phyloP scores from a whole-genome alignment of 53 echinoderm and acorn worm species.

The Zoroaster sp. region DNA sequence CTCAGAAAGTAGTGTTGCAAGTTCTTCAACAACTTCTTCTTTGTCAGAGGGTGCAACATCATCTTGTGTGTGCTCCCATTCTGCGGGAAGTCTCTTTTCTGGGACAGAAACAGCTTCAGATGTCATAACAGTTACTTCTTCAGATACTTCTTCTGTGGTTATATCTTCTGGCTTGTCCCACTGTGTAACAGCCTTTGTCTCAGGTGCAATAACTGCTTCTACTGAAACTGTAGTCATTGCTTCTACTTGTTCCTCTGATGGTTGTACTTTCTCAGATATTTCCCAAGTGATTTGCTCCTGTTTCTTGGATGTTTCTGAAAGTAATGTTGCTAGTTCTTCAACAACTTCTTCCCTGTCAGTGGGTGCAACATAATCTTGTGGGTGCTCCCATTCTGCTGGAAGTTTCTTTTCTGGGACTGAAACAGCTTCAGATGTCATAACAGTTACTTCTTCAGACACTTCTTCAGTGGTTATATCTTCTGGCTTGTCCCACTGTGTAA shows the following conservation, averaged over 20 bases:
- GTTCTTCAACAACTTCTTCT: conserved; percentile 12
- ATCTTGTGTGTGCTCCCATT: conserved; percentile 24
- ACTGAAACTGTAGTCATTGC: conserved; percentile 9
- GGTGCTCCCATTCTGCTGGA: not conserved
- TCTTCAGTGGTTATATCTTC: conserved; percentile 20
- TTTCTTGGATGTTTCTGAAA: not conserved
- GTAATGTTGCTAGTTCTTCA: not conserved
- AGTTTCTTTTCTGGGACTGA: not conserved
- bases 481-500: conserved; percentile 9
- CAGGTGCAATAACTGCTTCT: conserved; percentile 43
- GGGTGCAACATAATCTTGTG: not conserved
- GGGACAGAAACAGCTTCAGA: conserved; percentile 49
- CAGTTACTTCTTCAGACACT: conserved; percentile 4
- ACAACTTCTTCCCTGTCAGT: conserved; percentile 27
- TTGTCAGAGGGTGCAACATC: conserved; percentile 35
- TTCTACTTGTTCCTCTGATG: conserved; percentile 6
- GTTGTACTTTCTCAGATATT: not conserved
- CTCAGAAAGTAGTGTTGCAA: not conserved
- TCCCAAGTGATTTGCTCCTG: not conserved
- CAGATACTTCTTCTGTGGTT: not conserved
- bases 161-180: conserved; percentile 53
- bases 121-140: conserved; percentile 2
- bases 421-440: conserved; percentile 6
- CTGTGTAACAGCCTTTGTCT: conserved; percentile 5
- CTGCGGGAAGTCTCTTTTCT: conserved; percentile 46